Percentiles rank a stretch among this genome's conserved stretches.
phyloP scores from a whole-genome alignment of 2,888 invertebrate genomes.

The Drosophila ezoana region DNA sequence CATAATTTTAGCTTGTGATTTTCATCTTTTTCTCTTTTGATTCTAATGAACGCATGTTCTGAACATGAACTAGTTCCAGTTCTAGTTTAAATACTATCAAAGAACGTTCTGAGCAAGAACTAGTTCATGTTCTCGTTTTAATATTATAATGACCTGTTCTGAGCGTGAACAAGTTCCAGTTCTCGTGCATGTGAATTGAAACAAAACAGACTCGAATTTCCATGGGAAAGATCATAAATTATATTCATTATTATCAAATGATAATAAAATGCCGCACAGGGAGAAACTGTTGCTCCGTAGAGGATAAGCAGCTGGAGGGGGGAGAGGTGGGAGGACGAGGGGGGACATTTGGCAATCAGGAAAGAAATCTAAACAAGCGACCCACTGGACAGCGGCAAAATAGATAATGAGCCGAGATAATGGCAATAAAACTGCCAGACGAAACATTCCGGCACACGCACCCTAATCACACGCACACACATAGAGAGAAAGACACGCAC shows the following conservation, averaged over 20 bases:
- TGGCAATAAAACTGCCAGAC: slow-evolving; percentile 58
- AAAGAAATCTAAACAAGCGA: slow-evolving; percentile 7
- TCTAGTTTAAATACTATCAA: no score
- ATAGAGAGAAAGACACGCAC: slow-evolving; percentile 16
- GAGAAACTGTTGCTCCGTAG: background rate
- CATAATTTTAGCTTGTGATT: no score
- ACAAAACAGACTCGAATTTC: background rate
- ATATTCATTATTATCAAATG: background rate
- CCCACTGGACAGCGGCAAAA: slow-evolving; percentile 18
- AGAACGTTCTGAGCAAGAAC: background rate
- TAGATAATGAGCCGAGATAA: slow-evolving; percentile 55
- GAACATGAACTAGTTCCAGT: background rate
- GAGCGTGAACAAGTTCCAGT: no score
- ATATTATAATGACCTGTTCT: no score
- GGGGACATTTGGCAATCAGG: slow-evolving; percentile 21
- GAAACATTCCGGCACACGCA: slow-evolving; percentile 41
- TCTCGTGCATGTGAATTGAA: no score
- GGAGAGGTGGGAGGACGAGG: background rate
- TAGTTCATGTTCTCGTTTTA: no score
- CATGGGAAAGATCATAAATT: background rate
- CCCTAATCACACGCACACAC: slow-evolving; percentile 28
- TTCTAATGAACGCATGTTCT: no score
- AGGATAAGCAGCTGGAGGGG: slow-evolving; percentile 4
- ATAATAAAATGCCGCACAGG: background rate
- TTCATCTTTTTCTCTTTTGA: no score